Evolutionary conservation across 2,888 invertebrate species (phyloP).

Genomic region (Neuroscelio doddi): DNA sequence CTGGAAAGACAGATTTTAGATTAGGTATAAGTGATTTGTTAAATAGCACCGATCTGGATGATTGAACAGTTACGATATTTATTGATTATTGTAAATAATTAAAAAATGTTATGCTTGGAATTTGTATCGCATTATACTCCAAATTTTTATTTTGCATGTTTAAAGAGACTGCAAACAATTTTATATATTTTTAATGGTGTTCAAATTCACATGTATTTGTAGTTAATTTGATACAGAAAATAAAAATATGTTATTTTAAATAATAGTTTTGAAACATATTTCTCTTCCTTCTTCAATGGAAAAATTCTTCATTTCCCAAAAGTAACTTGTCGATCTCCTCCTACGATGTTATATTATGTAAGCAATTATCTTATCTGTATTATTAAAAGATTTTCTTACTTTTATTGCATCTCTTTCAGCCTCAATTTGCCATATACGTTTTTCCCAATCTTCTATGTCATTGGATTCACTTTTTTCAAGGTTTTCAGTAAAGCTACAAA

Average conservation of each 20-base stretch:
- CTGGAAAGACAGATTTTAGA: slow-evolving; percentile 26
- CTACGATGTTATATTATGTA: background rate
- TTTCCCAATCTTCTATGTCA: slow-evolving; percentile 1
- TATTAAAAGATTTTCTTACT: background rate
- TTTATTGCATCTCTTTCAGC: background rate
- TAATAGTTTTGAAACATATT: no score
- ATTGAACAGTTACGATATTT: slow-evolving; percentile 8
- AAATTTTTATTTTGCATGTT: no score
- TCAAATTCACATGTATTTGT: no score
- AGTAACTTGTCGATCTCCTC: slow-evolving; percentile 1
- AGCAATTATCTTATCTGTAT: background rate
- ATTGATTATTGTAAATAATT: no score
- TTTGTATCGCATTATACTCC: no score
- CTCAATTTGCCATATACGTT: background rate
- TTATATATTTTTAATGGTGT: no score
- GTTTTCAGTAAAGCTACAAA: background rate
- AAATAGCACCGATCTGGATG: slow-evolving; percentile 37
- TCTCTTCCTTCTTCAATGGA: no score
- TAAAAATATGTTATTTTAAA: no score
- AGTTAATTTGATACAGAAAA: no score
- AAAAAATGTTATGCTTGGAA: background rate
- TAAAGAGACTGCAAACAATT: no score
- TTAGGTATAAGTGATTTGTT: slow-evolving; percentile 53
- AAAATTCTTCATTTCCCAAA: no score
- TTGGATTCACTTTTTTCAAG: background rate